Percentiles rank a stretch among this genome's conserved stretches.
These are phyloP conservation scores for Cephus runcator DNA, from an alignment of 2,888 invertebrate species.

Conservation along the genomic window DNA sequence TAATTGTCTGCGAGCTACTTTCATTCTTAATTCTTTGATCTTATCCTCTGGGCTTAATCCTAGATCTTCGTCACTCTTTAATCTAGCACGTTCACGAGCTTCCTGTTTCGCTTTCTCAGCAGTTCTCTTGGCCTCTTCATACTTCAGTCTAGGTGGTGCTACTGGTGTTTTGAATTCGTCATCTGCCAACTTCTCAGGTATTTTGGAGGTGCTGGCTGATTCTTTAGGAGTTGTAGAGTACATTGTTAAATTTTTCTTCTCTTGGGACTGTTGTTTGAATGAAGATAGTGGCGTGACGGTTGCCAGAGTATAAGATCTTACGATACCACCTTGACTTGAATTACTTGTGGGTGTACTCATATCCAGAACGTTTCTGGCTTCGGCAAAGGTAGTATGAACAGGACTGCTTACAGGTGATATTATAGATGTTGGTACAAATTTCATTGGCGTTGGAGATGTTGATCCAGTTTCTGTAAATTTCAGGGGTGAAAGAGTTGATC, in stretches of 20 bases:
- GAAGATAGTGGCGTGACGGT: neutral
- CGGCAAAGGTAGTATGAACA: conserved; percentile 45
- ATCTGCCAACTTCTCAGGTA: conserved; percentile 25
- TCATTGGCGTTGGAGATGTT: conserved; percentile 24
- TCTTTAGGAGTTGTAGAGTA: neutral
- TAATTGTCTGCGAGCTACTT: conserved; percentile 57
- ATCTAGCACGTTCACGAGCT: conserved; percentile 73
- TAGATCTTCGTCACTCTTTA: conserved; percentile 79
- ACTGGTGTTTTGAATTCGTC: conserved; percentile 67
- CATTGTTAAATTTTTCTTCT: neutral
- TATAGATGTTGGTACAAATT: conserved; percentile 49
- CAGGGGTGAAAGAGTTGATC: conserved; percentile 27
- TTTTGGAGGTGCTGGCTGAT: neutral
- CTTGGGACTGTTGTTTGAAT: neutral
- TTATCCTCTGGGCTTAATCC: conserved; percentile 79
- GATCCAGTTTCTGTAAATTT: conserved; percentile 14
- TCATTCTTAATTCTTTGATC: conserved; percentile 69
- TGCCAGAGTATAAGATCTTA: neutral
- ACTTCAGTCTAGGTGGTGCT: conserved; percentile 67
- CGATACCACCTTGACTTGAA: neutral
- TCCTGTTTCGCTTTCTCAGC: conserved; percentile 73
- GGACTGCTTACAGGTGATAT: conserved; percentile 41
- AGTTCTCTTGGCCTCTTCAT: conserved; percentile 66
- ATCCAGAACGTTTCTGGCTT: conserved; percentile 42
- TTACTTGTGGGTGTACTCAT: conserved; percentile 21